Base-by-base conservation (phyloP, 2,113 vertebrate species). In the Potamarius usumacintae region DNA sequence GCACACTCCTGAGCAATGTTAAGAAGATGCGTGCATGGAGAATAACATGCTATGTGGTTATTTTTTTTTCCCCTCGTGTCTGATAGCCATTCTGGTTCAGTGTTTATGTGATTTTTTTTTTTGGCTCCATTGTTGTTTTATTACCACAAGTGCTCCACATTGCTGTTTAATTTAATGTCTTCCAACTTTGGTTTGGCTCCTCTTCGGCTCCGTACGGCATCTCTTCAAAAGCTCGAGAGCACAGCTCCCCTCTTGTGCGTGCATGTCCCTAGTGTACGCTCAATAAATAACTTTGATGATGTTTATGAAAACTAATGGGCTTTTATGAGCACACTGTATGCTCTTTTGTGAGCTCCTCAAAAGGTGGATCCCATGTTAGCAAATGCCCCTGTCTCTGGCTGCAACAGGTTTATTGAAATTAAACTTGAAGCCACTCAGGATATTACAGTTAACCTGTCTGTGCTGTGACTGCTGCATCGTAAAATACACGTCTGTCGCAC, bases 241-340 rank as follows among this genome's bases (percentile, higher is more conserved):
- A 71, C 34, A 90, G 89, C 92, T 88, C 91, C 94, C 94, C 95
- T 94, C 94, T 82, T 89, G 90, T 92, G 92, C 94, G 93, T 96
- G 93, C 95, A 92, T 95, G 96, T 87, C 92, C 91, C 94, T 72
- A 90, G 95, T 93, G 96, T 95, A 96, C 94, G 94, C 95, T 85
- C 93, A 95, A 97, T 97, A 97, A 97, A 97, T 97, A 97, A 96
- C 95, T 95, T 94, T 94, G 94, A 94, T 95, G 84, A 91, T 98
- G 97, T 99, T 99, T 99, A 97, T 94, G 96, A 95, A 96, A 96
- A 92, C 91, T 93, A 96, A 96, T 94, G 92, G 93, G 92, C 92
- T 92, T 95, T 95, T 94, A 95, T 94, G 92, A 94, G 91, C 57
- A 52, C 22, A 48, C 72, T 71, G 76, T 72, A 80, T 52, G 94